Evolutionary conservation across 2,797 vertebrate genomes (phyloP).

Genomic region (Liasis olivaceus): DNA sequence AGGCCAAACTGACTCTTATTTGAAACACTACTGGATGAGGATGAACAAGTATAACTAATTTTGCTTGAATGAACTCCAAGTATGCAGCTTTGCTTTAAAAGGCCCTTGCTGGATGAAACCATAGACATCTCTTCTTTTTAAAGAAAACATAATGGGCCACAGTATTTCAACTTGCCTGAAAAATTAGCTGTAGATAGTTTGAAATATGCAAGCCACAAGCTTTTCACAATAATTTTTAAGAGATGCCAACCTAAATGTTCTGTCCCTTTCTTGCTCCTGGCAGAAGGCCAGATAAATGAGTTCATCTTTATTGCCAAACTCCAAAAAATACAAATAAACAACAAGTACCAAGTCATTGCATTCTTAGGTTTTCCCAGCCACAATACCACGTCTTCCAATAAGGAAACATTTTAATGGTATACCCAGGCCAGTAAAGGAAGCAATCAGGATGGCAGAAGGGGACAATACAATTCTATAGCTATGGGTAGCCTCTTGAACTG

Average conservation of each 20-base stretch:
- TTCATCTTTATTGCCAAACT: conserved; percentile 46
- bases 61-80: background rate
- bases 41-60: background rate
- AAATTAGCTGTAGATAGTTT: background rate
- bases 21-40: background rate
- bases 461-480: conserved; percentile 37
- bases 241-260: background rate
- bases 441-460: conserved; percentile 28
- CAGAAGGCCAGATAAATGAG: conserved; percentile 47
- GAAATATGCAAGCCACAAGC: background rate
- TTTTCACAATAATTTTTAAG: background rate
- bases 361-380: conserved; percentile 37
- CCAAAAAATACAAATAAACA: background rate
- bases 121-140: background rate
- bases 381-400: conserved; percentile 9
- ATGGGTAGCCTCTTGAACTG: conserved; percentile 33
- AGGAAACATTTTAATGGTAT: background rate
- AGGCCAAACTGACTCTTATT: too few species aligned
- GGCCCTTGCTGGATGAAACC: background rate
- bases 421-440: conserved; percentile 20
- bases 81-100: background rate
- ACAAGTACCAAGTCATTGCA: conserved; percentile 38
- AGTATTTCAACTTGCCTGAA: background rate
- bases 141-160: background rate
- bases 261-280: conserved; percentile 20